These are phyloP conservation scores for Watsonalla binaria DNA, from an alignment of 2,888 invertebrate species.

Conservation along the genomic window DNA sequence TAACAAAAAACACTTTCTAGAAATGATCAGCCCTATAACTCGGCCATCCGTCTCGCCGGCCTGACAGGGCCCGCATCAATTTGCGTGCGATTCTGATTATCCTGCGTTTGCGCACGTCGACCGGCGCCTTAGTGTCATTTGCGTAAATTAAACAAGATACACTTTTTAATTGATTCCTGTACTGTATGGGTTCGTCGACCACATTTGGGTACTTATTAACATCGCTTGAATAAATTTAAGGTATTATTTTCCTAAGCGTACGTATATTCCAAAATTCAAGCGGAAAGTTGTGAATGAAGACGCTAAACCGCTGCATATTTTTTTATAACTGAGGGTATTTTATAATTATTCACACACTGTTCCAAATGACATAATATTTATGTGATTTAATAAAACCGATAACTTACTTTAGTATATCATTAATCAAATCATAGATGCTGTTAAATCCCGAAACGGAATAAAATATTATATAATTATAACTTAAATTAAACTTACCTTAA, in stretches of 20 bases:
- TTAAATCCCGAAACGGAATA: not conserved
- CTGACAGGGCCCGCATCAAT: constrained; percentile 47
- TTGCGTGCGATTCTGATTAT: constrained; percentile 46
- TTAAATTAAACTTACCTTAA: constrained; percentile 50
- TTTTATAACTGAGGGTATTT: too few relatives aligned
- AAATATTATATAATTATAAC: constrained; percentile 1
- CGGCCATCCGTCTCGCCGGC: constrained; percentile 24
- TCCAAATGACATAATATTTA: too few relatives aligned
- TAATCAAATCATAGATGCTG: not conserved
- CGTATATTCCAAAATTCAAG: too few relatives aligned
- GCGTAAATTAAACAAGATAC: constrained; percentile 18
- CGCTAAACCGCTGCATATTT: too few relatives aligned
- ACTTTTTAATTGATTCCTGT: not conserved
- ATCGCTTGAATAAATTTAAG: too few relatives aligned
- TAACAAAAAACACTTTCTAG: constrained; percentile 1
- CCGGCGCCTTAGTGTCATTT: constrained; percentile 26
- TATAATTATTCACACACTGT: too few relatives aligned
- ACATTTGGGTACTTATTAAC: not conserved
- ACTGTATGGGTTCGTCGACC: constrained; percentile 22
- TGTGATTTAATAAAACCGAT: not conserved
- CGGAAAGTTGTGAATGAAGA: too few relatives aligned
- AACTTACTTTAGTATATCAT: too few relatives aligned
- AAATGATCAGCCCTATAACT: constrained; percentile 17
- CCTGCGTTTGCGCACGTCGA: constrained; percentile 22
- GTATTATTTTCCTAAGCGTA: too few relatives aligned